A percentile compares a stretch with the other conserved stretches of the same genome.
Conservation (phyloP, 2,113 vertebrate genomes). For the Psittacus erithacus region DNA sequence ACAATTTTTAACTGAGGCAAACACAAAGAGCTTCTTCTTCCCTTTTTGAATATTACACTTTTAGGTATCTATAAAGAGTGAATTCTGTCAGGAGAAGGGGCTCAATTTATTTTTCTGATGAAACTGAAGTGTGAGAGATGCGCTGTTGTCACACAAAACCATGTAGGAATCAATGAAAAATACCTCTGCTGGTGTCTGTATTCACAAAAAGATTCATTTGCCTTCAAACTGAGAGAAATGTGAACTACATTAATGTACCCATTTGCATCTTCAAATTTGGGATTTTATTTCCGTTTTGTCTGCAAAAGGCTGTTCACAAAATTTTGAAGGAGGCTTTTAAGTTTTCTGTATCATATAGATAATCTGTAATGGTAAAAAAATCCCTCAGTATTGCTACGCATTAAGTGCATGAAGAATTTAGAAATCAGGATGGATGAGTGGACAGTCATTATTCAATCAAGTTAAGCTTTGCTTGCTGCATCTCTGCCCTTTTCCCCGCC, state of each 20-base stretch:
- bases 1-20: neutral
- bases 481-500: fast-evolving
- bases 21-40: neutral
- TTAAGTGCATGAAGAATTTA: neutral
- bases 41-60: neutral
- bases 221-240: neutral
- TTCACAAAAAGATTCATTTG: neutral
- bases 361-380: neutral
- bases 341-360: neutral
- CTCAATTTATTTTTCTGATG: neutral
- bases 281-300: neutral
- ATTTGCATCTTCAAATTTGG: neutral
- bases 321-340: neutral
- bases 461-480: neutral
- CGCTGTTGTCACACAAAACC: neutral
- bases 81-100: neutral
- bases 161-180: neutral
- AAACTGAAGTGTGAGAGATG: neutral
- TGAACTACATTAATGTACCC: neutral
- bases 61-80: neutral
- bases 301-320: neutral
- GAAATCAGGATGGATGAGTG: neutral
- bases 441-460: neutral
- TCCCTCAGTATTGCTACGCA: fast-evolving
- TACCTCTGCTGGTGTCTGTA: neutral